phyloP scores from a whole-genome alignment of 2,888 invertebrate genomes.

The Lasioglossum vierecki region DNA sequence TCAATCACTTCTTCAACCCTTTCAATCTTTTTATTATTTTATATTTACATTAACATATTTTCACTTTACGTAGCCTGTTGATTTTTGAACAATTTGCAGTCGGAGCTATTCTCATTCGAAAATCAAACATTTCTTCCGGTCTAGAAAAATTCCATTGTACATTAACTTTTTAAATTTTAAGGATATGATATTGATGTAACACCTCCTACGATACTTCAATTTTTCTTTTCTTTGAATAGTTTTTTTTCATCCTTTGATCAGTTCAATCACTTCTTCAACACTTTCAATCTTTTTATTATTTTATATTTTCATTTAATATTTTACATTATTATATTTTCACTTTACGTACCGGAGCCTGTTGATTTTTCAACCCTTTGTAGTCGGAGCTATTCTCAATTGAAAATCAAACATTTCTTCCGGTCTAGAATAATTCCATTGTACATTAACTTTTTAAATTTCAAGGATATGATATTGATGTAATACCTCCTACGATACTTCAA shows the following conservation, averaged over 20 bases:
- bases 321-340: neutral
- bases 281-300: neutral
- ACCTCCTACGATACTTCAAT: too few relatives aligned
- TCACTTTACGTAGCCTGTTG: neutral
- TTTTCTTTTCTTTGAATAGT: neutral
- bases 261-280: neutral
- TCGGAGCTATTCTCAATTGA: too few relatives aligned
- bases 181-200: too few relatives aligned
- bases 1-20: neutral
- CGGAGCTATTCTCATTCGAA: too few relatives aligned
- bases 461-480: too few relatives aligned
- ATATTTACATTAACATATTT: neutral
- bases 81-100: neutral
- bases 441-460: too few relatives aligned
- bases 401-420: too few relatives aligned
- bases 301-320: neutral
- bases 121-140: too few relatives aligned
- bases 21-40: neutral
- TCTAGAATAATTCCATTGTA: too few relatives aligned
- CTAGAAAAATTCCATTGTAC: too few relatives aligned
- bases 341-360: neutral
- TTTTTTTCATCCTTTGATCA: neutral
- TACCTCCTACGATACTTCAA: too few relatives aligned
- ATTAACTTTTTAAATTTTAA: too few relatives aligned
- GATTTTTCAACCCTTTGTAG: neutral